Evolutionary conservation across 2,113 vertebrate species (phyloP).

Genomic region (Pachyramphus minor): DNA sequence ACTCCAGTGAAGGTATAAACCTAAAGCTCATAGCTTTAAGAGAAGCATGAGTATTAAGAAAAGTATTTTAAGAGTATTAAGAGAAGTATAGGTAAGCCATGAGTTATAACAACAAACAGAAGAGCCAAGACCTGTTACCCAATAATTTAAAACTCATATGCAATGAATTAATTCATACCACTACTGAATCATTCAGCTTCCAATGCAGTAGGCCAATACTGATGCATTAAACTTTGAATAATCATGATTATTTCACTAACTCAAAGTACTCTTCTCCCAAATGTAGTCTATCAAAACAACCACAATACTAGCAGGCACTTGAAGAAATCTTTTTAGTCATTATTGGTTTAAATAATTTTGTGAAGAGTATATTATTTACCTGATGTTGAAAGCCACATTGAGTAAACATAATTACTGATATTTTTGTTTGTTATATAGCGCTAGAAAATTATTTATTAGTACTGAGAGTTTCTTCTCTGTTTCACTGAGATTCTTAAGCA

Average conservation of each 20-base stretch:
- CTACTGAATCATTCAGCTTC: not conserved
- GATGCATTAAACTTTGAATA: not conserved
- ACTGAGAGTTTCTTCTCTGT: not conserved
- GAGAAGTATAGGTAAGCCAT: not conserved
- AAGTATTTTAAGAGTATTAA: not conserved
- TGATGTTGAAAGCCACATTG: not conserved
- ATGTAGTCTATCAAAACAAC: not conserved
- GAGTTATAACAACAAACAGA: not conserved
- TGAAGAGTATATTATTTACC: not conserved
- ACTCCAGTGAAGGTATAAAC: not conserved
- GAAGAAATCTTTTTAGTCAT: not conserved
- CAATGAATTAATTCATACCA: not conserved
- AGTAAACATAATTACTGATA: not conserved
- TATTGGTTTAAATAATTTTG: not conserved
- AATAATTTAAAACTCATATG: not conserved
- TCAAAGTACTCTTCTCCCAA: not conserved
- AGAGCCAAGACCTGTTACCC: not conserved
- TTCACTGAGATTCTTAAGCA: not conserved
- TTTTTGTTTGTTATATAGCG: not conserved
- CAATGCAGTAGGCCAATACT: not conserved
- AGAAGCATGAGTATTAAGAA: not conserved
- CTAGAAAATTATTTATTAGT: not conserved
- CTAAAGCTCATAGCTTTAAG: not conserved
- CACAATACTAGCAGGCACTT: not conserved
- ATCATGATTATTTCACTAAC: not conserved